Base-by-base conservation (phyloP, 2,113 vertebrate species). In the Xiphophorus couchianus region DNA sequence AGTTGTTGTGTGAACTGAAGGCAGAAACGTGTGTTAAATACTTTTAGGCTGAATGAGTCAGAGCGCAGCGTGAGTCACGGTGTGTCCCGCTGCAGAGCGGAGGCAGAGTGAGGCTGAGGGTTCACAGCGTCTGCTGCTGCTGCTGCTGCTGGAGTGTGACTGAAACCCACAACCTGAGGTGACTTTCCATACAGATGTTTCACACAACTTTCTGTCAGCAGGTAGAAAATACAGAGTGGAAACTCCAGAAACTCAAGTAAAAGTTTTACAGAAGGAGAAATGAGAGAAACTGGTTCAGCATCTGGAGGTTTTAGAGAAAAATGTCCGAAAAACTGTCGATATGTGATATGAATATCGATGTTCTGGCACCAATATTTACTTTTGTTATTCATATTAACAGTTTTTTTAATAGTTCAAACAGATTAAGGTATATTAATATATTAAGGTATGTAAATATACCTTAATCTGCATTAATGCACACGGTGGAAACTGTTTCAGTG, bases 51-150 rank as follows among this genome's bases (percentile, higher is more conserved):
- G 25, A 19, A 63, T 48, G 39, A 62, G 77, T 73, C 77, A 74
- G n/a, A 82, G 37, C 67, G 69, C 13, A 42, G 10, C 66, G 0
- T 84, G 82, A 84, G 80, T 85, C 82, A 84, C 4, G 3, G 78
- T 69, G 82, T 82, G 75, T 76, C 82, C 78, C 76, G 5, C 22
- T 71, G 81, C 75, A 68, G 25, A 71, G 68, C 7, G 19, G 11
- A 28, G 10, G 25, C 11, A 10, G 10, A 11, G 30, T 48, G 17
- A 48, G 17, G 17, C 44, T 48, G 44, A 5, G 44, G 44, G 44
- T 7, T 37, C 35, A 37, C 35, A 12, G 35, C 35, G 35, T 44
- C 44, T 17, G 58, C 31, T 33, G 31, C 31, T 33, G 14, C 48
- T 33, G 17, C 22, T 8, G 7, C 22, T 22, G 28, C 28, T 33